These are phyloP conservation scores for Poeciliopsis retropinna DNA, from an alignment of 2,113 vertebrate genomes.

Conservation along the genomic window DNA sequence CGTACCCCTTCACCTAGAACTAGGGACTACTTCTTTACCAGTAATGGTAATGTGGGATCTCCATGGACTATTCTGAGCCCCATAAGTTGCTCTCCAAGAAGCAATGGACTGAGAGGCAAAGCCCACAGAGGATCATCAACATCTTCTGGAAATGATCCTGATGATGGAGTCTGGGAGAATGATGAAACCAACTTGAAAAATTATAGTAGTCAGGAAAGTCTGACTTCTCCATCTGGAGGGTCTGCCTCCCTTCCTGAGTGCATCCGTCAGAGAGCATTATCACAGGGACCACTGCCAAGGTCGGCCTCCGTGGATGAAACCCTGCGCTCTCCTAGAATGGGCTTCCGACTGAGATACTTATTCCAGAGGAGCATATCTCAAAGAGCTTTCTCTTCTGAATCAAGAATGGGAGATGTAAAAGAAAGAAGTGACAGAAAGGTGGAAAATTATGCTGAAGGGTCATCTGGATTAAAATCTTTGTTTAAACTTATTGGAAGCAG, in stretches of 20 bases:
- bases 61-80: constrained; percentile 81
- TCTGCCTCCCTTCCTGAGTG: constrained; percentile 50
- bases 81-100: constrained; percentile 27
- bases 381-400: constrained; percentile 51
- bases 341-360: constrained; percentile 62
- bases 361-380: constrained; percentile 60
- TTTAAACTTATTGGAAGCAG: constrained; percentile 75
- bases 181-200: background rate
- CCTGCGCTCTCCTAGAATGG: constrained; percentile 13
- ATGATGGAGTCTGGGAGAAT: constrained; percentile 59
- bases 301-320: constrained; percentile 62
- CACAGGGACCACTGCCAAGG: constrained; percentile 23
- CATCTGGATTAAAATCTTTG: constrained; percentile 73
- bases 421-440: constrained; percentile 6
- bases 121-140: constrained; percentile 22
- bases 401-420: constrained; percentile 19
- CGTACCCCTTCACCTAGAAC: constrained; percentile 43
- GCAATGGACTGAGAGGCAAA: background rate
- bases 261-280: constrained; percentile 27
- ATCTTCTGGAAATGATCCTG: constrained; percentile 27
- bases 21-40: constrained; percentile 63
- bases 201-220: background rate
- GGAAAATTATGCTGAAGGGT: constrained; percentile 13
- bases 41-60: constrained; percentile 55
- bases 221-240: background rate